Percentiles rank a stretch among this genome's conserved stretches.
Conservation (phyloP, 2,113 vertebrate species). For the Ginglymostoma cirratum region DNA sequence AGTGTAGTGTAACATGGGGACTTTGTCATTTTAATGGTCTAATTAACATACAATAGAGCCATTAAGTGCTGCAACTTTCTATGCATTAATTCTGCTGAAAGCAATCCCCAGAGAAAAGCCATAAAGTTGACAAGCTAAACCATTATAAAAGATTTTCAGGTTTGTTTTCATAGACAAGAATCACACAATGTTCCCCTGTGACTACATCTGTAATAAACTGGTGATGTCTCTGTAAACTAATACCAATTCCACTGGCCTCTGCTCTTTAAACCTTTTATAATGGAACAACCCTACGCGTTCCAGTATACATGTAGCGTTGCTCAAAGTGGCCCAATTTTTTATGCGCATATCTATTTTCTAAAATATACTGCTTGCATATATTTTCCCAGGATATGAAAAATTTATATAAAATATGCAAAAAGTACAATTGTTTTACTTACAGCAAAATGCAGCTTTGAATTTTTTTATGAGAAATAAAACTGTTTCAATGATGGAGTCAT, state of each 20-base stretch:
- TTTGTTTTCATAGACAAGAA: background rate
- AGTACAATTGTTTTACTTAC: background rate
- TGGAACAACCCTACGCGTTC: background rate
- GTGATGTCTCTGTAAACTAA: background rate
- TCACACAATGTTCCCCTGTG: background rate
- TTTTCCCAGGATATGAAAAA: background rate
- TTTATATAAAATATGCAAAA: background rate
- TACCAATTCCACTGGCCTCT: background rate
- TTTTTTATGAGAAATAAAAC: background rate
- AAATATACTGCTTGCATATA: background rate
- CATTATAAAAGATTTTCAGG: slow-evolving; percentile 24
- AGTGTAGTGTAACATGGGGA: background rate
- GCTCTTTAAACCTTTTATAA: background rate
- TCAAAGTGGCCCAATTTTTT: background rate
- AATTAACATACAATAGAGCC: slow-evolving; percentile 30
- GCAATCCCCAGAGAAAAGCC: background rate
- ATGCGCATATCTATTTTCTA: background rate
- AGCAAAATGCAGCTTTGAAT: too few relatives aligned
- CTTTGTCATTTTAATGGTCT: slow-evolving; percentile 13
- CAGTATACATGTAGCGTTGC: background rate
- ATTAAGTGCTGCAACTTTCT: background rate
- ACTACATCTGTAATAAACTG: slow-evolving; percentile 18
- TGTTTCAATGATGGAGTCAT: background rate
- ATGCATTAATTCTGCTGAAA: slow-evolving; percentile 31
- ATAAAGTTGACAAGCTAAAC: slow-evolving; percentile 24